phyloP scores from a whole-genome alignment of 2,797 vertebrate genomes.

The Gymnocypris eckloni region DNA sequence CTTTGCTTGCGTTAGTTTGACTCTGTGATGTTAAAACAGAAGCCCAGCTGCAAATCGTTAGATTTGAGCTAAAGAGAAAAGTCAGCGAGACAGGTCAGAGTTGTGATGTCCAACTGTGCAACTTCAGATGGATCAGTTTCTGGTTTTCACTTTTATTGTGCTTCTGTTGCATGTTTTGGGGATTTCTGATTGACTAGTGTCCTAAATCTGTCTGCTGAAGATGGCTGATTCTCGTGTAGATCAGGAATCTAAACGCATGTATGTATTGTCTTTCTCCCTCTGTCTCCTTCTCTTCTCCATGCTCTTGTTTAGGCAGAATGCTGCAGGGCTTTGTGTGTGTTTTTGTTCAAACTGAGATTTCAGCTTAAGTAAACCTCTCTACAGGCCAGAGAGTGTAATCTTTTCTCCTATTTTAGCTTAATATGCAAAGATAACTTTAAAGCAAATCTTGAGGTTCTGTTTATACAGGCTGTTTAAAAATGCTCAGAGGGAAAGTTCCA shows the following conservation, averaged over 20 bases:
- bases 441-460: not conserved
- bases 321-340: slow-evolving; percentile 36
- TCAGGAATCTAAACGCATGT: slow-evolving; percentile 12
- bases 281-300: slow-evolving; percentile 22
- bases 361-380: slow-evolving; percentile 53
- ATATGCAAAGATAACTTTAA: not conserved
- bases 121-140: slow-evolving; percentile 17
- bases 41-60: slow-evolving; percentile 35
- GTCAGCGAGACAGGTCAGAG: slow-evolving; percentile 4
- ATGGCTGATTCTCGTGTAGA: slow-evolving; percentile 19
- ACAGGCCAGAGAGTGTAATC: slow-evolving; percentile 25
- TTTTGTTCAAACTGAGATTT: slow-evolving; percentile 45
- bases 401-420: not conserved
- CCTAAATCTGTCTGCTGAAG: slow-evolving; percentile 32
- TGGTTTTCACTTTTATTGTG: not conserved
- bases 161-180: not conserved
- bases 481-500: not conserved
- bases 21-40: slow-evolving; percentile 40
- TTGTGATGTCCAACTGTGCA: not conserved
- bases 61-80: slow-evolving; percentile 35
- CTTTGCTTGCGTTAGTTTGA: slow-evolving; percentile 3
- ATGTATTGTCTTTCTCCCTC: not conserved
- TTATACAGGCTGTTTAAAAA: not conserved
- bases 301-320: not conserved
- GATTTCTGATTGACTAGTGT: slow-evolving; percentile 33